Conservation (phyloP, 1,140 invertebrate genomes). For the Euglossa dilemma region DNA sequence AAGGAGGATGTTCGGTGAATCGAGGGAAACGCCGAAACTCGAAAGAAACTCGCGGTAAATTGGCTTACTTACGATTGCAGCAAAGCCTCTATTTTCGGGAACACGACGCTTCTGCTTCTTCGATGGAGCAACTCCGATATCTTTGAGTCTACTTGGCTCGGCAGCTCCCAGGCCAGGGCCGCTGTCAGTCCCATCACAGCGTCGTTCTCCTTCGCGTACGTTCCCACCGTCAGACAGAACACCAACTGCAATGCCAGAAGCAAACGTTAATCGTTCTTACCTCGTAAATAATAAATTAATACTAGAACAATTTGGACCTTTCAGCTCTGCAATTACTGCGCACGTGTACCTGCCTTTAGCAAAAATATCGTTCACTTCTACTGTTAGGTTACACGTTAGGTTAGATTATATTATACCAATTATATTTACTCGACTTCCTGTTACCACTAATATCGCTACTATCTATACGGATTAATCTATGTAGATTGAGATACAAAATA, state of each 20-base stretch:
- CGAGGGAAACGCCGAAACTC: neutral
- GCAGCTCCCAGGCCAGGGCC: conserved; percentile 81
- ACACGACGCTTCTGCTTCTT: conserved; percentile 75
- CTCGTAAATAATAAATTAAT: too few relatives aligned
- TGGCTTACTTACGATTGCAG: conserved; percentile 78
- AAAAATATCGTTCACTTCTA: too few relatives aligned
- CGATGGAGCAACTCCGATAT: conserved; percentile 75
- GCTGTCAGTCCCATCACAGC: conserved; percentile 80
- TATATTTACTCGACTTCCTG: too few relatives aligned
- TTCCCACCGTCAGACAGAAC: conserved; percentile 80
- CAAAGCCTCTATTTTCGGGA: conserved; percentile 80
- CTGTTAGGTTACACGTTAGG: too few relatives aligned
- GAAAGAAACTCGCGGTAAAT: neutral
- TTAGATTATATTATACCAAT: too few relatives aligned
- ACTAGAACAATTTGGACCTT: too few relatives aligned
- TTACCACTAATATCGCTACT: too few relatives aligned
- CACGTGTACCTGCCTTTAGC: too few relatives aligned
- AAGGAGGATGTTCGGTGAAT: neutral
- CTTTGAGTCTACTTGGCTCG: conserved; percentile 76
- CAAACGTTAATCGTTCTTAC: neutral
- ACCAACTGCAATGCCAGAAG: conserved; percentile 74
- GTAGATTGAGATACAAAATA: too few relatives aligned
- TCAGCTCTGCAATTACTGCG: too few relatives aligned
- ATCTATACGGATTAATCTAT: too few relatives aligned
- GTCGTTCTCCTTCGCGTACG: conserved; percentile 74